Percentiles rank a stretch among this genome's conserved stretches.
These are phyloP conservation scores for Acanthurus leucopareius DNA, from an alignment of 2,797 vertebrate species.

Conservation along the genomic window DNA sequence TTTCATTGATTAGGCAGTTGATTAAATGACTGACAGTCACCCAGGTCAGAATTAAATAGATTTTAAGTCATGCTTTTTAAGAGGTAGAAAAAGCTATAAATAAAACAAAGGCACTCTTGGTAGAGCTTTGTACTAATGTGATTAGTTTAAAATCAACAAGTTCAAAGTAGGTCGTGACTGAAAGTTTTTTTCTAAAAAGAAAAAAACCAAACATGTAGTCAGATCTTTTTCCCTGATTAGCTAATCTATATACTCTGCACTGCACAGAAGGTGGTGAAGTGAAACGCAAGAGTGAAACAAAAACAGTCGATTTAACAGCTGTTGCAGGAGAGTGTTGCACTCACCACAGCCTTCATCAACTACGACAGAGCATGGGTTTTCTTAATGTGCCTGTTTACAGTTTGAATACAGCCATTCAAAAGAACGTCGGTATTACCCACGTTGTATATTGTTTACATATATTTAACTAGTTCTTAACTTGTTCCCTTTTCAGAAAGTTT, in stretches of 20 bases:
- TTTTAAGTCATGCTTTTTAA: constrained; percentile 4
- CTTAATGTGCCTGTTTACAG: not conserved
- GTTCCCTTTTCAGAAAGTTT: not conserved
- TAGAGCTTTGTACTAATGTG: not conserved
- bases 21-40: constrained; percentile 31
- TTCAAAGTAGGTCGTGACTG: not conserved
- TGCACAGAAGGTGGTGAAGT: constrained; percentile 20
- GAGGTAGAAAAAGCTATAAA: not conserved
- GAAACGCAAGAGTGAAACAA: not conserved
- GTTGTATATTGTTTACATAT: not conserved
- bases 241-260: not conserved
- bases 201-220: not conserved
- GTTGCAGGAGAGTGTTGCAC: not conserved
- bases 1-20: constrained; percentile 31
- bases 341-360: not conserved
- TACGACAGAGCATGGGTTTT: not conserved
- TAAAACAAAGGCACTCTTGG: not conserved
- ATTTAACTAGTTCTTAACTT: not conserved
- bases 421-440: not conserved
- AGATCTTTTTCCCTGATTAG: not conserved
- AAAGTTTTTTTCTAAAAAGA: not conserved
- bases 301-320: not conserved
- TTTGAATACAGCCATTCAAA: not conserved
- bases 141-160: not conserved
- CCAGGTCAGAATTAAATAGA: not conserved